These are phyloP conservation scores for Polydrusus pterygomalis DNA, from an alignment of 2,888 invertebrate species.

Conservation along the genomic window DNA sequence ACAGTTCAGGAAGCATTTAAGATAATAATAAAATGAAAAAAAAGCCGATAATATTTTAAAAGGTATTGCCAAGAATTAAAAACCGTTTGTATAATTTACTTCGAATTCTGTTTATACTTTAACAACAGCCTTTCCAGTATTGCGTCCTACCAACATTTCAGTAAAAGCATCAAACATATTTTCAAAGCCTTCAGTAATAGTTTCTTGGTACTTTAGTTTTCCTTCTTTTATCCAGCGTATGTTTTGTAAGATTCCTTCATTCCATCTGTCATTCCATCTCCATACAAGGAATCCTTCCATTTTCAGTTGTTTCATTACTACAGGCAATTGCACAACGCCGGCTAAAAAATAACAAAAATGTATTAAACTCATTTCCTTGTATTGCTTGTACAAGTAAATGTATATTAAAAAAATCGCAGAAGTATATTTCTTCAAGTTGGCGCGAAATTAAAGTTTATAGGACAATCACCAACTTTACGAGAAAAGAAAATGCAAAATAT, in stretches of 20 bases:
- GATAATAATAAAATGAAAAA: too few species aligned
- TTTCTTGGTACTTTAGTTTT: constrained; percentile 81
- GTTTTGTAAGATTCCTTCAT: constrained; percentile 79
- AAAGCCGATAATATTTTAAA: too few species aligned
- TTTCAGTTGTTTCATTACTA: constrained; percentile 57
- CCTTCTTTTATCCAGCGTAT: constrained; percentile 79
- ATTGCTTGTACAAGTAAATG: too few species aligned
- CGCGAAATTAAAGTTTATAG: too few species aligned
- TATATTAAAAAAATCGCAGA: too few species aligned
- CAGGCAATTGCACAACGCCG: background rate
- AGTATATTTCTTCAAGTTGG: too few species aligned
- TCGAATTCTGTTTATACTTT: constrained; percentile 56
- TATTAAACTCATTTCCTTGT: too few species aligned
- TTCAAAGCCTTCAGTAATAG: constrained; percentile 78
- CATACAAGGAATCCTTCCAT: constrained; percentile 61
- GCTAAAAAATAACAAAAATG: background rate
- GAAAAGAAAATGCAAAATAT: too few species aligned
- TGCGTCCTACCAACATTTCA: constrained; percentile 60
- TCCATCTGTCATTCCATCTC: constrained; percentile 72
- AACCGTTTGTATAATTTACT: too few species aligned
- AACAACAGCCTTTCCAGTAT: constrained; percentile 62
- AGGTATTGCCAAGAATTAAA: too few species aligned
- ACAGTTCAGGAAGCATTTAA: too few species aligned
- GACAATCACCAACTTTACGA: too few species aligned
- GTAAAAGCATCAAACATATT: constrained; percentile 61